Evolutionary conservation across 2,888 invertebrate genomes (phyloP).

Genomic region (Nasonia oneida): DNA sequence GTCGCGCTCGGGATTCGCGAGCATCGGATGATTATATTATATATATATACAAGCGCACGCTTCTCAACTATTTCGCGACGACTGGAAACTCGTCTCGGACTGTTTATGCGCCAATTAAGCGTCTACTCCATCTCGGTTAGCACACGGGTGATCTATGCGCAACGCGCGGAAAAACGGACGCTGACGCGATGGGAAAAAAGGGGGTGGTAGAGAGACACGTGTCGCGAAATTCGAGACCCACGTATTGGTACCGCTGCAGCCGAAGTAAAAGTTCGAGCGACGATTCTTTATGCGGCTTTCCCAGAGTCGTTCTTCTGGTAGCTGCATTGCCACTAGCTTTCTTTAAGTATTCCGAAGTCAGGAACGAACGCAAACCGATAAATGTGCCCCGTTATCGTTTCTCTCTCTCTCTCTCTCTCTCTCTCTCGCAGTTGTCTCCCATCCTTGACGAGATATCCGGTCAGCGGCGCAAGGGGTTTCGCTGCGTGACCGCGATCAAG

Average conservation of each 20-base stretch:
- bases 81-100: neutral
- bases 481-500: conserved; percentile 36
- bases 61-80: neutral
- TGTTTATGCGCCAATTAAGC: neutral
- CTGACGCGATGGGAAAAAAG: neutral
- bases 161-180: conserved; percentile 15
- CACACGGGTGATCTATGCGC: neutral
- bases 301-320: neutral
- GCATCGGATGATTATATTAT: neutral
- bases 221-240: conserved; percentile 34
- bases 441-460: too few relatives aligned
- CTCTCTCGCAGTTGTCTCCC: neutral
- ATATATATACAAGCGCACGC: neutral
- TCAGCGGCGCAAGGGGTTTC: neutral
- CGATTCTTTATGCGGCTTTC: neutral
- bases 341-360: neutral
- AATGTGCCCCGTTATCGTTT: too few relatives aligned
- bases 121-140: too few relatives aligned
- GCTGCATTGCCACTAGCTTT: neutral
- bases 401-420: too few relatives aligned
- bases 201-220: conserved; percentile 14
- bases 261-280: conserved; percentile 2
- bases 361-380: too few relatives aligned
- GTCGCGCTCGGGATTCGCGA: neutral
- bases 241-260: neutral